Conservation (phyloP, 2,113 vertebrate genomes). For the Neogobius melanostomus region DNA sequence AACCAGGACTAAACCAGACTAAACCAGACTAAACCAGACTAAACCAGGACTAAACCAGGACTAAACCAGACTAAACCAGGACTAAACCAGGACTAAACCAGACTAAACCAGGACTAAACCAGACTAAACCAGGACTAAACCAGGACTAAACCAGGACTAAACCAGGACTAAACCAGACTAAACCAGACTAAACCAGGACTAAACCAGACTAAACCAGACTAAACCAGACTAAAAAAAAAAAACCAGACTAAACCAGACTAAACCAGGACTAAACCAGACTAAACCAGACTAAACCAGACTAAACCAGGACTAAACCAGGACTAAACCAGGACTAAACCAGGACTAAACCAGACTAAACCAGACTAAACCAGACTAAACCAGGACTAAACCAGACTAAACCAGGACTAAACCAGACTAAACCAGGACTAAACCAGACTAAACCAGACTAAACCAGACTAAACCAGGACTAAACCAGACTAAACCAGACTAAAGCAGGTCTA, state of each 20-base stretch:
- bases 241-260: constrained; percentile 3
- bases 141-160: constrained; percentile 1
- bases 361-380: background rate
- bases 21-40: background rate
- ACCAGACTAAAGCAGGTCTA: background rate
- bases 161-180: constrained; percentile 5
- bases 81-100: background rate
- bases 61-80: background rate
- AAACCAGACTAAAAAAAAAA: no score
- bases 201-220: no score
- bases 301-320: constrained; percentile 2
- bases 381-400: background rate
- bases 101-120: background rate
- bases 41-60: background rate
- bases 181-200: no score
- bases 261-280: constrained; percentile 1
- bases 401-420: background rate
- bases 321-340: background rate
- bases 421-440: background rate
- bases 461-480: background rate
- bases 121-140: background rate
- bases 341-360: background rate
- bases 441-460: no score
- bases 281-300: background rate
- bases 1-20: background rate